Base-by-base conservation (phyloP, 2,113 vertebrate genomes). In the Anser brachyrhynchus region DNA sequence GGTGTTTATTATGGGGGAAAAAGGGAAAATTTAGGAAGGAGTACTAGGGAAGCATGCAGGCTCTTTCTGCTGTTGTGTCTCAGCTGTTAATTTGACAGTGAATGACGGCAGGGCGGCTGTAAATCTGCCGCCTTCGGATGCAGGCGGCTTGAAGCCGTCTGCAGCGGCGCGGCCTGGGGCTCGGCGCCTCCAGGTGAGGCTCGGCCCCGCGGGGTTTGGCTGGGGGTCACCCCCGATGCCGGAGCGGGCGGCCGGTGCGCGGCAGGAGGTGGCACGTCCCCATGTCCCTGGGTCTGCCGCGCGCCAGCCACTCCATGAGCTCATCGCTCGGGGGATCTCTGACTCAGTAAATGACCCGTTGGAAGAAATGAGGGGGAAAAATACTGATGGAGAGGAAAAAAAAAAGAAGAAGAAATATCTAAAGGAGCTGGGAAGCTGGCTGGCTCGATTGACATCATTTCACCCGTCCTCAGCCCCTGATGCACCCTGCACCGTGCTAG, bases 311-410 rank as follows among this genome's bases (percentile, higher is more conserved):
- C 82, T 64, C 93, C 67, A 35, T 93, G 94, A 95, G 89, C 89
- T 93, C 94, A 95, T 83, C 13, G 72, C 89, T 93, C 67, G 44
- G 81, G 94, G 89, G 89, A 89, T 82, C 81, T 89, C 62, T 79
- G 92, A 71, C 81, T 87, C 92, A 71, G 81, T 73, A 54, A 78
- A 86, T 81, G 93, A 75, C 73, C 83, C 31, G 0, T 4, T 8
- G 73, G 66, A 69, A 86, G 59, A 55, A 82, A 78, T 9, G 31
- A 71, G 33, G 89, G 52, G 81, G 9, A 11, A 52, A 86, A 81
- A 77, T 35, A 59, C 13, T 8, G 59, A 9, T 75, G 67, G 81
- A 55, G 78, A 79, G 57, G 0, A 9, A 2, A 8, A 20, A 9
- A 11, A 21, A 25, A 19, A 5, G 4, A 49, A 49, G 17, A 49